A percentile compares a stretch with the other conserved stretches of the same genome.
Conservation (phyloP, 2,797 vertebrate genomes). For the Coendou prehensilis region DNA sequence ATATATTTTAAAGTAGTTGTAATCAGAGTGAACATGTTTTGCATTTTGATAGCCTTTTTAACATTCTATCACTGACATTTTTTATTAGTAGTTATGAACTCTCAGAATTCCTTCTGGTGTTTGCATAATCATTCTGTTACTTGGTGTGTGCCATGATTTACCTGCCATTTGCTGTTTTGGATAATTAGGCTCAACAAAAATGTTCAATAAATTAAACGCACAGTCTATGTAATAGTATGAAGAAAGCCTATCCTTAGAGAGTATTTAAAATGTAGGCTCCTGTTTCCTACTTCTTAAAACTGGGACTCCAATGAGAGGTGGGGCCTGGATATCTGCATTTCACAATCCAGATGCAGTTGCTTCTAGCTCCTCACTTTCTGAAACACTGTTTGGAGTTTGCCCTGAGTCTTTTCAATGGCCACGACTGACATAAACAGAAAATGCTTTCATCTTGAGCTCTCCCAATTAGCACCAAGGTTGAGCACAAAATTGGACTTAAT, state of each 20-base stretch:
- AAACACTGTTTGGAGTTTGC: background rate
- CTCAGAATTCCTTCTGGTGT: background rate
- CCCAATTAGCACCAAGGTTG: background rate
- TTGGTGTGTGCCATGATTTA: background rate
- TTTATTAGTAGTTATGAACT: background rate
- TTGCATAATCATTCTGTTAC: background rate
- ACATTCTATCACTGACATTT: background rate
- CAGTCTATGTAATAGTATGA: background rate
- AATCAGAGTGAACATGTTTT: background rate
- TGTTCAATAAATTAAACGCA: conserved; percentile 51
- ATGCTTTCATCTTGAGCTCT: background rate
- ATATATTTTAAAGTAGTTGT: background rate
- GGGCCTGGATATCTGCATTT: background rate
- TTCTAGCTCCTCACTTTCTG: background rate
- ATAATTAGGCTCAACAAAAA: conserved; percentile 51
- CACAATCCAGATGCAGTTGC: background rate
- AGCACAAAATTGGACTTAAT: background rate
- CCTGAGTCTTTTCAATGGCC: background rate
- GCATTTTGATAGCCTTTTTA: background rate
- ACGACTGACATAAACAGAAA: background rate
- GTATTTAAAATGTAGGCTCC: background rate
- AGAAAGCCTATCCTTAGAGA: background rate
- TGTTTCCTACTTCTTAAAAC: background rate
- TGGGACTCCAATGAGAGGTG: background rate
- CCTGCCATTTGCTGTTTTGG: conserved; percentile 8